Conservation (phyloP, 2,888 invertebrate species). For the Ormyrus nitidulus region DNA sequence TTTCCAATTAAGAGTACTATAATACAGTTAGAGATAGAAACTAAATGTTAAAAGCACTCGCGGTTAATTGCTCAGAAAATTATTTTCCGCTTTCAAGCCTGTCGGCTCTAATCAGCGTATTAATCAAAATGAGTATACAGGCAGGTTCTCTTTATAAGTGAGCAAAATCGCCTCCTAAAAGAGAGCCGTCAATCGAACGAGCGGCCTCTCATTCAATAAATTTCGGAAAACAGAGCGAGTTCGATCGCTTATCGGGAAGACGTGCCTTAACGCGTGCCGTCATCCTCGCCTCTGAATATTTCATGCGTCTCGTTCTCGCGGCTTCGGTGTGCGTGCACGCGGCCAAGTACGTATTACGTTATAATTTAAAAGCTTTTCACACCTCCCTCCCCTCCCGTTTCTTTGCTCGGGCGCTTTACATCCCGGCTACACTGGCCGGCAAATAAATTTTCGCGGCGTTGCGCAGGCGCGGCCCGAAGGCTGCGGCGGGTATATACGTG, state of each 20-base stretch:
- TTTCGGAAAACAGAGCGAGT: neutral
- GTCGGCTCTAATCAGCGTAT: too few species aligned
- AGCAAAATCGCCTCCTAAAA: neutral
- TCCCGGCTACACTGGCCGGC: neutral
- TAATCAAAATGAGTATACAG: too few species aligned
- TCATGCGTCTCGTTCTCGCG: slow-evolving; percentile 4
- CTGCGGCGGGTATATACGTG: neutral
- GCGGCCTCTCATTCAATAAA: neutral
- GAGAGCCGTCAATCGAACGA: neutral
- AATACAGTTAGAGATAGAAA: too few species aligned
- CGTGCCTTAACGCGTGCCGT: neutral
- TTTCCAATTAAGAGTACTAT: too few species aligned
- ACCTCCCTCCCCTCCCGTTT: slow-evolving; percentile 14
- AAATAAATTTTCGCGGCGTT: slow-evolving; percentile 37
- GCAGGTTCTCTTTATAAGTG: neutral
- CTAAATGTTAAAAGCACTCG: too few species aligned
- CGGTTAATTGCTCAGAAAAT: neutral
- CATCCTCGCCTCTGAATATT: slow-evolving; percentile 13
- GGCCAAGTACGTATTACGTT: neutral
- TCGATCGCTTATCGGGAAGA: slow-evolving; percentile 11
- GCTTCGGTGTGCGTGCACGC: neutral
- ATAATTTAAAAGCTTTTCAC: slow-evolving; percentile 48
- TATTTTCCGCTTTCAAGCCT: too few species aligned
- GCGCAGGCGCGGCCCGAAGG: slow-evolving; percentile 34
- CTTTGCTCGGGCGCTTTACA: slow-evolving; percentile 18